These are phyloP conservation scores for Macheiramphus alcinus DNA, from an alignment of 2,113 vertebrate species.

Conservation along the genomic window DNA sequence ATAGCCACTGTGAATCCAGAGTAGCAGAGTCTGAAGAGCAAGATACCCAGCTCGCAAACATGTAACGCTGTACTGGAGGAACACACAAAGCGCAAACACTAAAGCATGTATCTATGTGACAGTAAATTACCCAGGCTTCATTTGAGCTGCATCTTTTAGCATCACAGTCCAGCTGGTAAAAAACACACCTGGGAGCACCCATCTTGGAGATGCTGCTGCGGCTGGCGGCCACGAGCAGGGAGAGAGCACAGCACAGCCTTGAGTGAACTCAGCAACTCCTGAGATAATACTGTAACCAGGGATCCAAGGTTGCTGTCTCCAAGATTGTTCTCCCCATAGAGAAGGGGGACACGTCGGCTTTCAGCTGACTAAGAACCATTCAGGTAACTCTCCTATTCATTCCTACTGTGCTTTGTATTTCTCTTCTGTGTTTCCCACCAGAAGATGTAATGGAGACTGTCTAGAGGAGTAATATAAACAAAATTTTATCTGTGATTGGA, in stretches of 20 bases:
- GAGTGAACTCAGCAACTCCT: background rate
- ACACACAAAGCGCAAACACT: background rate
- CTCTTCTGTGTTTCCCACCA: background rate
- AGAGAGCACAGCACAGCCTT: background rate
- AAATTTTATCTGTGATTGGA: background rate
- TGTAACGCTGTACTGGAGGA: background rate
- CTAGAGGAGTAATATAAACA: background rate
- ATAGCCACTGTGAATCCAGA: background rate
- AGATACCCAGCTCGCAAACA: background rate
- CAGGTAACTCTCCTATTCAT: background rate
- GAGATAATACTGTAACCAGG: background rate
- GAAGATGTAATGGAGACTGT: background rate
- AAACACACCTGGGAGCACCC: background rate
- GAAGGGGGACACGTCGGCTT: background rate
- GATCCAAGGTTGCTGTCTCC: background rate
- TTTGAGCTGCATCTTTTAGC: background rate
- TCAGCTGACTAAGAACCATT: background rate
- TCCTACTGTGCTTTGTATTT: background rate
- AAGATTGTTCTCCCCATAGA: background rate
- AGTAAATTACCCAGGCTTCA: background rate
- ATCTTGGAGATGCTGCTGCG: background rate
- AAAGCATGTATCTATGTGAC: background rate
- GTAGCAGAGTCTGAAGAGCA: background rate
- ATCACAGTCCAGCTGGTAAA: background rate
- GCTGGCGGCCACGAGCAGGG: rapidly evolving